phyloP scores from a whole-genome alignment of 2,888 invertebrate genomes.

The Lasioglossum morio region DNA sequence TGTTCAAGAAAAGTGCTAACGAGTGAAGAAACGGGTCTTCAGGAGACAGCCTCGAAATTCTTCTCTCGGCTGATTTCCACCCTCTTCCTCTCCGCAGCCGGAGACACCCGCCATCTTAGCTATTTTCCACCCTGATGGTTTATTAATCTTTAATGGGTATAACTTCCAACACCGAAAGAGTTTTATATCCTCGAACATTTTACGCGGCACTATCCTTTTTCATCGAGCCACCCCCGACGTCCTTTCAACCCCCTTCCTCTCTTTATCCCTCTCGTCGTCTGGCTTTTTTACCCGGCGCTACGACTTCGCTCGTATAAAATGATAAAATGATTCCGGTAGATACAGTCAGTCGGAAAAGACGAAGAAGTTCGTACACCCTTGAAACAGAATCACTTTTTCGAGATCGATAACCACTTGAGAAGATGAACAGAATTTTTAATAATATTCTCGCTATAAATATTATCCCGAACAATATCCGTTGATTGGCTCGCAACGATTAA shows the following conservation, averaged over 20 bases:
- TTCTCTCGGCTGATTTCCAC: constrained; percentile 28
- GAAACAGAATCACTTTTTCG: not conserved
- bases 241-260: constrained; percentile 20
- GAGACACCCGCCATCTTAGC: constrained; percentile 70
- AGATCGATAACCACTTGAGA: not conserved
- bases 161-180: constrained; percentile 80
- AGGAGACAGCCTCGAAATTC: constrained; percentile 43
- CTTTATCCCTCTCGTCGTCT: not conserved
- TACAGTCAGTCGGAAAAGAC: constrained; percentile 10
- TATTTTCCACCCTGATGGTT: constrained; percentile 78
- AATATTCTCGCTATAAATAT: too few relatives aligned
- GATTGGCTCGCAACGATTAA: not conserved
- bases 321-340: constrained; percentile 73
- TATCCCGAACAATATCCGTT: not conserved
- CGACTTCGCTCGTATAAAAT: constrained; percentile 67
- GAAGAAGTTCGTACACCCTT: not conserved
- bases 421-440: too few relatives aligned
- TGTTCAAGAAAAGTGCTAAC: not conserved
- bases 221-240: constrained; percentile 41
- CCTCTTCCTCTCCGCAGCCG: constrained; percentile 1
- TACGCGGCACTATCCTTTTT: constrained; percentile 67
- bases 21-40: not conserved
- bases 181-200: constrained; percentile 79
- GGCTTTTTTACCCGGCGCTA: constrained; percentile 38
- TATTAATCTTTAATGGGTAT: constrained; percentile 82